These are phyloP conservation scores for Schizothorax lantsangensis DNA, from an alignment of 2,797 vertebrate genomes.

Conservation along the genomic window DNA sequence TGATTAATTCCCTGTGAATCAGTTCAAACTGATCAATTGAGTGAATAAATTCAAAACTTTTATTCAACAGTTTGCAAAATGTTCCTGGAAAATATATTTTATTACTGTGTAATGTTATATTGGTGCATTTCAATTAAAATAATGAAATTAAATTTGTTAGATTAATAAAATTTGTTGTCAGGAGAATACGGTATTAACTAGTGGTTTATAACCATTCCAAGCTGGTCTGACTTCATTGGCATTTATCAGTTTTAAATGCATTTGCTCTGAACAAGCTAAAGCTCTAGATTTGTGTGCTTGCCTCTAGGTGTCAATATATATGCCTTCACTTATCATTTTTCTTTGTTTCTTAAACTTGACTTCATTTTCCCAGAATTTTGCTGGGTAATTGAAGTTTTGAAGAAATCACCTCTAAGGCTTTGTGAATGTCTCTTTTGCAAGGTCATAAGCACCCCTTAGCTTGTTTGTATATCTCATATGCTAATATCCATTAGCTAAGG, in stretches of 20 bases:
- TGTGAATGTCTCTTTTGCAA: slow-evolving; percentile 37
- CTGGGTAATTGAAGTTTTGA: slow-evolving; percentile 17
- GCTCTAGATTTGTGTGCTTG: not conserved
- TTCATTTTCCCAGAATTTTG: not conserved
- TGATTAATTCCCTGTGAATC: not conserved
- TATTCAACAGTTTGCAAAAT: not conserved
- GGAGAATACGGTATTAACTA: not conserved
- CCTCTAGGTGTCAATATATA: not conserved
- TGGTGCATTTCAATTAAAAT: not conserved
- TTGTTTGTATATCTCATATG: slow-evolving; percentile 65
- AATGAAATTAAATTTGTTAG: not conserved
- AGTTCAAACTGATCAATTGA: not conserved
- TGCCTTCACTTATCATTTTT: not conserved
- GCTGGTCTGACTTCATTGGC: not conserved
- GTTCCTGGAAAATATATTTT: not conserved
- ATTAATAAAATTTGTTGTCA: not conserved
- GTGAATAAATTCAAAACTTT: not conserved
- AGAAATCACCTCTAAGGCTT: slow-evolving; percentile 35
- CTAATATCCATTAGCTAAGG: slow-evolving; percentile 70
- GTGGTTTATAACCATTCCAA: not conserved
- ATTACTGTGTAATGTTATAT: not conserved
- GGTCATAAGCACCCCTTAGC: slow-evolving; percentile 51
- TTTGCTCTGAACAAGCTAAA: not conserved
- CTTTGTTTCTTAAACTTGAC: not conserved
- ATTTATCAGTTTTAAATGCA: not conserved